Conservation (phyloP, 2,113 vertebrate species). For the Ariopsis seemanni region DNA sequence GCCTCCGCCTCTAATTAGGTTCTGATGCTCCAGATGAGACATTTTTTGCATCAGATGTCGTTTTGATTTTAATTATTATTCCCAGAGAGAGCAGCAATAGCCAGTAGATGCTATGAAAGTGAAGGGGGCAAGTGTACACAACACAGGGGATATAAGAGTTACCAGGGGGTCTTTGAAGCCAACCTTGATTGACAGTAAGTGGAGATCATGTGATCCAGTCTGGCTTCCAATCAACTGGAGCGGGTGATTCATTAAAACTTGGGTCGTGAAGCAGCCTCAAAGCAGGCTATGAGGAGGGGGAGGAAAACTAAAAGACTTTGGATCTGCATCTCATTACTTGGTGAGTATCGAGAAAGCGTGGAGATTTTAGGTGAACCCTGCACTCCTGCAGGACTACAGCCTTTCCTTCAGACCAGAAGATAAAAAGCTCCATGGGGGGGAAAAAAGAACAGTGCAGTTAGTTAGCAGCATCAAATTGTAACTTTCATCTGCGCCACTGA, state of each 20-base stretch:
- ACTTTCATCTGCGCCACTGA: background rate
- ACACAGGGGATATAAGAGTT: constrained; percentile 37
- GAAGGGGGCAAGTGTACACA: constrained; percentile 28
- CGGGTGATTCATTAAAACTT: constrained; percentile 50
- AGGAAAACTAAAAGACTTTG: constrained; percentile 39
- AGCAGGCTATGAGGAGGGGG: constrained; percentile 35
- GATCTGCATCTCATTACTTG: constrained; percentile 51
- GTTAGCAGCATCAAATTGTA: constrained; percentile 13
- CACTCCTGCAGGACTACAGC: constrained; percentile 25
- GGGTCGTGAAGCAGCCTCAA: constrained; percentile 43
- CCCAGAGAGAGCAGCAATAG: constrained; percentile 35
- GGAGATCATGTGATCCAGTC: constrained; percentile 48
- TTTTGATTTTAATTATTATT: constrained; percentile 45
- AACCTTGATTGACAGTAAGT: constrained; percentile 46
- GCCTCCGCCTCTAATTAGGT: constrained; percentile 41
- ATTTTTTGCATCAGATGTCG: constrained; percentile 28
- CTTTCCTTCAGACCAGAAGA: constrained; percentile 31
- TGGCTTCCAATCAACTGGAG: constrained; percentile 40
- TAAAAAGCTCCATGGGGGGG: constrained; percentile 20
- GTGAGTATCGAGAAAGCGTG: background rate
- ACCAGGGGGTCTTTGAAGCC: constrained; percentile 48
- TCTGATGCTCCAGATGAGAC: constrained; percentile 41
- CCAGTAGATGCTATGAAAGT: constrained; percentile 28
- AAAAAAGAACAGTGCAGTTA: constrained; percentile 25
- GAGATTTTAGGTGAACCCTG: constrained; percentile 45